phyloP scores from a whole-genome alignment of 1,140 invertebrate species.

The Drosophila repletoides region DNA sequence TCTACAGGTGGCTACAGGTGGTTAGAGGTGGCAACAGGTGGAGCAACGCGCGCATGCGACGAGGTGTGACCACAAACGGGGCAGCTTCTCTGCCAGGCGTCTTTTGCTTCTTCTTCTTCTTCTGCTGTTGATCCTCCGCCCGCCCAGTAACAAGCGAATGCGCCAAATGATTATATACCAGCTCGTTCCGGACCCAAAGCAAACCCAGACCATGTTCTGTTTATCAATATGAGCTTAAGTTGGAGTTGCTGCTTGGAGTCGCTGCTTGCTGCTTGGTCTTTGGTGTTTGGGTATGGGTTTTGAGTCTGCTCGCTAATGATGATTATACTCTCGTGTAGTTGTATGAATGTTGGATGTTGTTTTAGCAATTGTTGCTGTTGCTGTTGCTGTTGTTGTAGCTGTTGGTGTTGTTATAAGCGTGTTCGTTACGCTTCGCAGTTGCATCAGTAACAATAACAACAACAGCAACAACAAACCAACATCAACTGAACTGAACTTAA shows the following conservation, averaged over 20 bases:
- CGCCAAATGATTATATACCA: conserved; percentile 63
- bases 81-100: conserved; percentile 13
- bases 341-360: conserved; percentile 26
- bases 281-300: background rate
- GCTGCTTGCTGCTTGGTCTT: too few relatives aligned
- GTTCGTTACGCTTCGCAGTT: conserved; percentile 78
- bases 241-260: background rate
- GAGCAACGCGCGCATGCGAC: conserved; percentile 39
- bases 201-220: background rate
- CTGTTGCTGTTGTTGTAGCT: conserved; percentile 25
- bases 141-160: conserved; percentile 48
- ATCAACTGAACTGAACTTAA: conserved; percentile 33
- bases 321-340: conserved; percentile 55
- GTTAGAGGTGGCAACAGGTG: conserved; percentile 34
- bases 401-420: conserved; percentile 62
- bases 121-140: background rate
- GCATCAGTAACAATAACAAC: conserved; percentile 53
- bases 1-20: conserved; percentile 34
- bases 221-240: conserved; percentile 21
- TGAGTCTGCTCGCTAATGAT: conserved; percentile 60
- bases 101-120: background rate
- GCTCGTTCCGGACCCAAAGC: conserved; percentile 8
- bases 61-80: conserved; percentile 64
- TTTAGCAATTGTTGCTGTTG: conserved; percentile 39
- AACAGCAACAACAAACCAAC: conserved; percentile 12